These are phyloP conservation scores for Falco berigora DNA, from an alignment of 2,797 vertebrate genomes.

Conservation along the genomic window DNA sequence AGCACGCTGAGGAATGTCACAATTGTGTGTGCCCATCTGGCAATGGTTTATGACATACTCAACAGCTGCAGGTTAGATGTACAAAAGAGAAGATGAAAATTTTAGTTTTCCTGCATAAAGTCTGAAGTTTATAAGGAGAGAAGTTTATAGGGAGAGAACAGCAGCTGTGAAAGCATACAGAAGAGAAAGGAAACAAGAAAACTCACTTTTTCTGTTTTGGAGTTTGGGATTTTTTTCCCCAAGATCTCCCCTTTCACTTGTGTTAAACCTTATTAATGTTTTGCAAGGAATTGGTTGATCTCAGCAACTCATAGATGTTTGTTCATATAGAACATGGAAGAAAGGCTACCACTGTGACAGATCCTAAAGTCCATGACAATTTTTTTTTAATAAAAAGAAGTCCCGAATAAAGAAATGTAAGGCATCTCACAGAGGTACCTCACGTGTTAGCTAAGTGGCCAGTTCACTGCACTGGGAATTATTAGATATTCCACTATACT, in stretches of 20 bases:
- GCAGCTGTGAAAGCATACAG: background rate
- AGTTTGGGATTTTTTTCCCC: background rate
- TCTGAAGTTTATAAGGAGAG: background rate
- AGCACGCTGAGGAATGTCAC: constrained; percentile 83
- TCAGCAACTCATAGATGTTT: background rate
- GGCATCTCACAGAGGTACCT: background rate
- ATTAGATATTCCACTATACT: background rate
- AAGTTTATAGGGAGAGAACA: background rate
- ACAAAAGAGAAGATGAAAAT: background rate
- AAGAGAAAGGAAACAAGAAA: background rate
- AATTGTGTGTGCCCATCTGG: constrained; percentile 80
- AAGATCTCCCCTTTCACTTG: background rate
- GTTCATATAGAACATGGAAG: background rate
- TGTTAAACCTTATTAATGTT: background rate
- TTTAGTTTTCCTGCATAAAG: background rate
- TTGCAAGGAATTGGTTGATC: background rate
- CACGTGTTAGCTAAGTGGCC: background rate
- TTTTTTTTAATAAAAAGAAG: background rate
- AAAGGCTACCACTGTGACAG: background rate
- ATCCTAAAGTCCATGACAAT: background rate
- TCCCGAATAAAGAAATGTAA: background rate
- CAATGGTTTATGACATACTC: constrained; percentile 81
- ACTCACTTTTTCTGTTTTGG: background rate
- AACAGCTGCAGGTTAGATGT: constrained; percentile 59
- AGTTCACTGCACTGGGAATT: background rate